These are phyloP conservation scores for Melieria picta DNA, from an alignment of 2,888 invertebrate species.

Conservation along the genomic window DNA sequence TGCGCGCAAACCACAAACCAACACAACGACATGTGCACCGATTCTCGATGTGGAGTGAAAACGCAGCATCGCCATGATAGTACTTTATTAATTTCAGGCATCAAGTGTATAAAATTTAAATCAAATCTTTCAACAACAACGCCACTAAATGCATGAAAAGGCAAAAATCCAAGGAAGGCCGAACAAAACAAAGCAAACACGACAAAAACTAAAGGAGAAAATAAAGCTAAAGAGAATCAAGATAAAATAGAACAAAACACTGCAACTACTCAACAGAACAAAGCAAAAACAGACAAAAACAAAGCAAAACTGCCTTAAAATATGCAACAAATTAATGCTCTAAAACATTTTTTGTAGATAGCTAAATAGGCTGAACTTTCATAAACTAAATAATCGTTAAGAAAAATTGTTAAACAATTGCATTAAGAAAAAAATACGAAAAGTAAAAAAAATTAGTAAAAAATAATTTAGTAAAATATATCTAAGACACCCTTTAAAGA, in stretches of 20 bases:
- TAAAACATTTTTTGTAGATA: too few relatives aligned
- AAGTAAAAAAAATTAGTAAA: constrained; percentile 2
- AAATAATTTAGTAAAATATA: background rate
- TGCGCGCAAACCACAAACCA: too few relatives aligned
- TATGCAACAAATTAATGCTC: constrained; percentile 31
- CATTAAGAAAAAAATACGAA: background rate
- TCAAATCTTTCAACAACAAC: background rate
- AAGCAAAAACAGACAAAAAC: constrained; percentile 5
- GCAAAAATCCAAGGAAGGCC: background rate
- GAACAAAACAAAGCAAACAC: background rate
- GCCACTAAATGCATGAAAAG: constrained; percentile 1
- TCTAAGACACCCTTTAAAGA: too few relatives aligned
- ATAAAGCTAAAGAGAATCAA: constrained; percentile 6
- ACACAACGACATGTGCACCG: too few relatives aligned
- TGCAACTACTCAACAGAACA: background rate
- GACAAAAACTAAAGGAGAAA: background rate
- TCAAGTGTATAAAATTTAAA: too few relatives aligned
- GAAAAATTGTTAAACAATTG: background rate
- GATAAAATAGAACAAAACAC: constrained; percentile 3
- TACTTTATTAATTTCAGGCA: too few relatives aligned
- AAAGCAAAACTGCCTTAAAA: constrained; percentile 39
- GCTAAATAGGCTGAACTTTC: too few relatives aligned
- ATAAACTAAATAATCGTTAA: background rate
- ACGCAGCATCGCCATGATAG: too few relatives aligned
- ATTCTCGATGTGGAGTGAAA: too few relatives aligned